Base-by-base conservation (phyloP, 2,888 invertebrate genomes). In the Megalurothrips usitatus region DNA sequence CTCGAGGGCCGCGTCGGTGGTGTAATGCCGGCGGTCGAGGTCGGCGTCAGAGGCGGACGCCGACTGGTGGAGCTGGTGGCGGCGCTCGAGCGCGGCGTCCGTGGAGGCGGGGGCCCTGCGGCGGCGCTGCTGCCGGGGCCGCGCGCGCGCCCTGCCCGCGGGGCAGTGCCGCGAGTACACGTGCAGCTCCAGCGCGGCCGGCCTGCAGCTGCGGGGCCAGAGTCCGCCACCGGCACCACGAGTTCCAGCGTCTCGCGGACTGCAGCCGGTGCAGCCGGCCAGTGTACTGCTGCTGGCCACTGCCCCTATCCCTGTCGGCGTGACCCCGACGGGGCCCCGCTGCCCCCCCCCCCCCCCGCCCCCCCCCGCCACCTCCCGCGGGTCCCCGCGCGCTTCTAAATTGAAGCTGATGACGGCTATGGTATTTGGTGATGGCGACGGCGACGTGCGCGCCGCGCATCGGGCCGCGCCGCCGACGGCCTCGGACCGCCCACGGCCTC, bases 151-250 rank as follows among this genome's bases (percentile, higher is more conserved):
- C 68, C 23, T 68, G 68, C 68, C 9, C 68, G 68, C 10, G 23
- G 68, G 68, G 68, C 68, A 75, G 68, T 75, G 68, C 68, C 68
- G 68, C 26, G 68, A 75, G 68, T 75, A 75, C 68, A 75, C 68
- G 68, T 75, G 68, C 68, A 75, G 68, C 68, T 75, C 68, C 68
- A 75, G 68, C 68, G 68, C 26, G 68, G 23, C 68, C 23, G 68
- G n/a, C 68, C 6, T 52, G 58, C 26, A 26, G 68, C 23, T 26
- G 58, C 14, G 19, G 58, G 58, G 0, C 58, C 19, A 14, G n/a
- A n/a, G n/a, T n/a, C n/a, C n/a, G n/a, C n/a, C n/a, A n/a, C n/a
- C n/a, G n/a, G n/a, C n/a, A n/a, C n/a, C n/a, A n/a, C n/a, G n/a
- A n/a, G 34, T 43, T 43, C 34, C 3, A 43, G 6, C n/a, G 58